Base-by-base conservation (phyloP, 1,140 invertebrate species). In the Pararge aegeria region DNA sequence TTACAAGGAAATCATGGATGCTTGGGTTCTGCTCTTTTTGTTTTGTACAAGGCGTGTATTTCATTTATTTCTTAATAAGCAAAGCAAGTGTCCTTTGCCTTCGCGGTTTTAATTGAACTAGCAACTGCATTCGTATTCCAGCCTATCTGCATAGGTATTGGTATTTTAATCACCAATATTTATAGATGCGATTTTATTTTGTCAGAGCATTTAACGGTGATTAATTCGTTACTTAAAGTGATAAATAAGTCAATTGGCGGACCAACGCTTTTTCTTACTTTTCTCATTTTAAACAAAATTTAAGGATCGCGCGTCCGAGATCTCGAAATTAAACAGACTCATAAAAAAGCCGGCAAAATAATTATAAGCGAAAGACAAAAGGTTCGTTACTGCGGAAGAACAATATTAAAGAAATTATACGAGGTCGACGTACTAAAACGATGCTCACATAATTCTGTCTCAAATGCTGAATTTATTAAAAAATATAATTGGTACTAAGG, bases 31-130 rank as follows among this genome's bases (percentile, higher is more conserved):
- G 15, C 20, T 50, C 19, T 61, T 29, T 21, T 19, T 61, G 13
- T 24, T 51, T 40, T 21, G 20, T 18, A 76, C 62, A 66, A 71
- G 70, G 72, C 73, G 68, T 78, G 73, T 74, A 75, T 73, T 80
- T 74, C 70, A 80, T 83, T 83, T 82, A 80, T 77, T 85, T 85
- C 79, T 83, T 83, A 85, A 82, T 87, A 87, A 83, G 75, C 65
- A 37, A 69, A 68, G 61, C 71, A 66, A 70, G 65, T 76, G 73
- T 76, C 70, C 70, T 62, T 72, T 61, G 62, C 56, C 61, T 72
- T 44, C 44, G 66, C 62, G 63, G 71, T 78, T 34, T 85, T 83
- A 83, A 88, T 88, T 88, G 68, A 69, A 73, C 73, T 75, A 75
- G 73, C 30, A 59, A 68, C 73, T 64, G 63, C 50, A 62, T 58